A percentile compares a stretch with the other conserved stretches of the same genome.
These are phyloP conservation scores for Drosophila pachea DNA, from an alignment of 1,140 invertebrate species.

Conservation along the genomic window DNA sequence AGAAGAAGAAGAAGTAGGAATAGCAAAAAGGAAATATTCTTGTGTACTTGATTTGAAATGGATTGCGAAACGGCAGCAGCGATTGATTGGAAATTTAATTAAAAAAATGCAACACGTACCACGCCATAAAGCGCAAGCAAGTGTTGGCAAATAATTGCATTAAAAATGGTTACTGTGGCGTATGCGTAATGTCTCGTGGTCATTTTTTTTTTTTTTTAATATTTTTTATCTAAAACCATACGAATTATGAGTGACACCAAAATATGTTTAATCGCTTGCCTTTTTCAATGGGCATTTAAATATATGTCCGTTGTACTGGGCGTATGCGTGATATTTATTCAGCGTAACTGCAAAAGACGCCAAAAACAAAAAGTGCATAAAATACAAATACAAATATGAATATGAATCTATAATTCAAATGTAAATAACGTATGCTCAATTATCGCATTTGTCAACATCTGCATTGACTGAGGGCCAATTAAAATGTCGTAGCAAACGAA, in stretches of 20 bases:
- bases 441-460: conserved; percentile 1
- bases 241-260: too few species aligned
- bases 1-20: too few species aligned
- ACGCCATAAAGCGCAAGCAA: not conserved
- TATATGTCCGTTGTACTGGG: not conserved
- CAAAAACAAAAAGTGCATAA: not conserved
- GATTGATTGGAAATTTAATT: conserved; percentile 28
- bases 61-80: conserved; percentile 9
- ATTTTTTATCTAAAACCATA: too few species aligned
- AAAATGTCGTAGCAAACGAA: conserved; percentile 48
- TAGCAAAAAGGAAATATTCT: not conserved
- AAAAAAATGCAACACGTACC: not conserved
- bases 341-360: not conserved
- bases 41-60: conserved; percentile 32
- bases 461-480: conserved; percentile 42
- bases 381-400: too few species aligned
- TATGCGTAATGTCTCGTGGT: conserved; percentile 10
- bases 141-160: conserved; percentile 3
- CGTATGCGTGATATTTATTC: conserved; percentile 7
- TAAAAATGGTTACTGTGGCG: not conserved
- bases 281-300: not conserved
- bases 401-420: not conserved
- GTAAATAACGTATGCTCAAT: not conserved
- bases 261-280: not conserved
- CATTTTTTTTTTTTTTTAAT: too few species aligned